A percentile compares a stretch with the other conserved stretches of the same genome.
Conservation (phyloP, 2,113 vertebrate species). For the Salvelinus fontinalis region DNA sequence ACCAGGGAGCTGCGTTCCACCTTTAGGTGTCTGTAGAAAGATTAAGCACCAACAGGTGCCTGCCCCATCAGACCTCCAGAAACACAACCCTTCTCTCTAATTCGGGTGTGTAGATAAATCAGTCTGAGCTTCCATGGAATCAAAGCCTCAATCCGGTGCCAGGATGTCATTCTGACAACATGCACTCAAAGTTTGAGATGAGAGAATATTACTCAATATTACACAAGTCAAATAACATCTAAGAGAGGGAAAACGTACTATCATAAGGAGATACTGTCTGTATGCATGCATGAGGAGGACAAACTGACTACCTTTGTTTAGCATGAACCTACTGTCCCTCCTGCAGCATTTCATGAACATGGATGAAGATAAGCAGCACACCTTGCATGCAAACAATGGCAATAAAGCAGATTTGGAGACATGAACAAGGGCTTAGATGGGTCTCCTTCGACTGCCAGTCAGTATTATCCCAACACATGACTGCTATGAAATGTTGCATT, state of each 20-base stretch:
- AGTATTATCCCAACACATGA: too few species aligned
- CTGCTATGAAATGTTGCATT: background rate
- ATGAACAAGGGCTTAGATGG: too few species aligned
- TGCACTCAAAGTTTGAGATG: background rate
- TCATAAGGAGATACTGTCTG: background rate
- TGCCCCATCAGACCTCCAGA: slow-evolving; percentile 25
- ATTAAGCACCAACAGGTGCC: slow-evolving; percentile 57
- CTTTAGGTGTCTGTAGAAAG: background rate
- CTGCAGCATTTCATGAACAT: too few species aligned
- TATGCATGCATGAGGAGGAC: too few species aligned
- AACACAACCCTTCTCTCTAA: slow-evolving; percentile 23
- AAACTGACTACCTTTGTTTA: too few species aligned
- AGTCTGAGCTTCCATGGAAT: background rate
- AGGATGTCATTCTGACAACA: background rate
- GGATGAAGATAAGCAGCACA: too few species aligned
- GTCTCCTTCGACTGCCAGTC: background rate
- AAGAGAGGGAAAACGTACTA: too few species aligned
- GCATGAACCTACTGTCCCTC: too few species aligned
- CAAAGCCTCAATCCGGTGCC: background rate
- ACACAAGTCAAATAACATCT: too few species aligned
- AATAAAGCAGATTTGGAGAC: too few species aligned
- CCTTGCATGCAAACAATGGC: too few species aligned
- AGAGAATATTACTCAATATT: too few species aligned
- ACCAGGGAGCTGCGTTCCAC: background rate
- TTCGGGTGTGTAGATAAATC: slow-evolving; percentile 20